phyloP scores from a whole-genome alignment of 2,888 invertebrate genomes.

The Trissoscelio sp. region DNA sequence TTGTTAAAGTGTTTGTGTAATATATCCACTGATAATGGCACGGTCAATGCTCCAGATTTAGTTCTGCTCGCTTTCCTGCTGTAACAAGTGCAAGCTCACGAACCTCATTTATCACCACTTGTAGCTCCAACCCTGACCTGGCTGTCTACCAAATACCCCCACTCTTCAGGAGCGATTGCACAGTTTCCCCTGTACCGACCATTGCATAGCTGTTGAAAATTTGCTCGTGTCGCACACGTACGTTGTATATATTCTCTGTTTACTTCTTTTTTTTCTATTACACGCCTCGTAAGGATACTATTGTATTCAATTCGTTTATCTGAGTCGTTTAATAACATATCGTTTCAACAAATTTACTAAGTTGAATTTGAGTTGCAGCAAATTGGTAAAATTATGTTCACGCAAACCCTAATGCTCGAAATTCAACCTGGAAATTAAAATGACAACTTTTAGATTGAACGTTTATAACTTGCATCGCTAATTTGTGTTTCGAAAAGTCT shows the following conservation, averaged over 20 bases:
- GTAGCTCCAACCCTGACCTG: constrained; percentile 80
- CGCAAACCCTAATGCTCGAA: constrained; percentile 6
- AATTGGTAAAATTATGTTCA: constrained; percentile 8
- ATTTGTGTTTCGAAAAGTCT: constrained; percentile 11
- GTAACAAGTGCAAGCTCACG: constrained; percentile 73
- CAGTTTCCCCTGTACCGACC: constrained; percentile 57
- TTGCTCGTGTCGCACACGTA: constrained; percentile 72
- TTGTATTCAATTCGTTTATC: constrained; percentile 55
- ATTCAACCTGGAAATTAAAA: neutral
- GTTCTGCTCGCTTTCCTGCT: constrained; percentile 64
- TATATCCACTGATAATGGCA: constrained; percentile 47
- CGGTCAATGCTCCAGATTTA: constrained; percentile 63
- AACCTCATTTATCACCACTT: constrained; percentile 83
- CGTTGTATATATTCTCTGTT: constrained; percentile 67
- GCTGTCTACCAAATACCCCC: constrained; percentile 68
- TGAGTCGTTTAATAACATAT: neutral
- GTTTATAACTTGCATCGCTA: neutral
- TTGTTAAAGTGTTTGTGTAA: constrained; percentile 40
- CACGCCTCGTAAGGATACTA: too few relatives aligned
- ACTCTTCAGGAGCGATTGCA: constrained; percentile 64
- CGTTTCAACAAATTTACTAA: neutral
- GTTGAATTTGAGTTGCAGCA: neutral
- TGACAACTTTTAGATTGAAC: constrained; percentile 11
- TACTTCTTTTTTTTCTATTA: too few relatives aligned
- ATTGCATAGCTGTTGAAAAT: constrained; percentile 31